Percentiles rank a stretch among this genome's conserved stretches.
Evolutionary conservation across 2,888 invertebrate genomes (phyloP).

Genomic region (Pandemis corylana): DNA sequence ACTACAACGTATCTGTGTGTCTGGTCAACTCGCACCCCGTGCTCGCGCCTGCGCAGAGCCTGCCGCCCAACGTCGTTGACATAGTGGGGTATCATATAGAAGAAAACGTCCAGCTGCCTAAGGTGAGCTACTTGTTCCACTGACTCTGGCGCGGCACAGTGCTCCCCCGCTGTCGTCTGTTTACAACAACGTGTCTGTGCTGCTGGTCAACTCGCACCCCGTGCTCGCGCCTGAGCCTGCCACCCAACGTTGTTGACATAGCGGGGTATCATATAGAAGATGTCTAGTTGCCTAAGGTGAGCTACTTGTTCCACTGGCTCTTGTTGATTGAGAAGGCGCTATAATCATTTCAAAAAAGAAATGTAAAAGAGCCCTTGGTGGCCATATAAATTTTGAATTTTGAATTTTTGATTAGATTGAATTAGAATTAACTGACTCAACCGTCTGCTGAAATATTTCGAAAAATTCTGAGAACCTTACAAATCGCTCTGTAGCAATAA

Average conservation of each 20-base stretch:
- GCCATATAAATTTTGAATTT: too few relatives aligned
- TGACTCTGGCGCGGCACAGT: constrained; percentile 11
- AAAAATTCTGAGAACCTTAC: too few relatives aligned
- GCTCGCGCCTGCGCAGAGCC: constrained; percentile 29
- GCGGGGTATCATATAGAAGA: constrained; percentile 40
- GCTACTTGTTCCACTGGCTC: not conserved
- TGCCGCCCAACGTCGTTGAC: constrained; percentile 43
- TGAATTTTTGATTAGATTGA: too few relatives aligned
- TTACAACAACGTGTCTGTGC: constrained; percentile 36
- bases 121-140: constrained; percentile 29
- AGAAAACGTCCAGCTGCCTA: constrained; percentile 32
- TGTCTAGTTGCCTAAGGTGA: constrained; percentile 41
- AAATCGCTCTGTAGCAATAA: too few relatives aligned
- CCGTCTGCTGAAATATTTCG: too few relatives aligned
- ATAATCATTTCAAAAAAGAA: too few relatives aligned
- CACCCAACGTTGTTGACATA: constrained; percentile 42
- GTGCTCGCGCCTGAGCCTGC: constrained; percentile 31
- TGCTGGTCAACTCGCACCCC: constrained; percentile 43
- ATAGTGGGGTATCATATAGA: constrained; percentile 43
- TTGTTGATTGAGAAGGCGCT: too few relatives aligned
- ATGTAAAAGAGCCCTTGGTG: too few relatives aligned
- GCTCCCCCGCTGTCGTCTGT: constrained; percentile 32
- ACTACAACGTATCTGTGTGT: constrained; percentile 38
- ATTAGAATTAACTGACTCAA: too few relatives aligned
- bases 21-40: constrained; percentile 43